These are phyloP conservation scores for Paratilapia polleni DNA, from an alignment of 2,113 vertebrate genomes.

Conservation along the genomic window DNA sequence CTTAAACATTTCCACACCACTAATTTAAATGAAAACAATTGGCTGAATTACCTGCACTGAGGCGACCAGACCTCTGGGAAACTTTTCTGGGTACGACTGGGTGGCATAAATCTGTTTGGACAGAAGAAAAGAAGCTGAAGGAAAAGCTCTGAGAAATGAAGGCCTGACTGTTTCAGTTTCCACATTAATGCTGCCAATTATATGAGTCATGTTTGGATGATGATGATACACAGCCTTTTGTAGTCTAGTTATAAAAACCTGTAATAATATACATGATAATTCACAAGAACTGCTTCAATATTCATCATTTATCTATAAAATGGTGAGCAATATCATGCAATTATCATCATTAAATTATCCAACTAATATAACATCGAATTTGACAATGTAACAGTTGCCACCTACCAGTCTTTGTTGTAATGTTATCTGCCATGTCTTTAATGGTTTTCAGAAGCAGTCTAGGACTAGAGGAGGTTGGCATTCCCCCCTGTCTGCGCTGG, in stretches of 20 bases:
- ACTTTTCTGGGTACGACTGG: constrained; percentile 86
- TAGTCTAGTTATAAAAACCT: constrained; percentile 7
- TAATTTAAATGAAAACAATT: background rate
- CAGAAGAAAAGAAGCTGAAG: constrained; percentile 78
- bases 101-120: constrained; percentile 84
- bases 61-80: constrained; percentile 88
- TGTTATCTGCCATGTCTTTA: constrained; percentile 82
- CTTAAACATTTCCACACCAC: background rate
- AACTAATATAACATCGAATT: background rate
- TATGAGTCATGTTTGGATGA: constrained; percentile 28
- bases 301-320: background rate
- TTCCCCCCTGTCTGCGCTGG: constrained; percentile 87
- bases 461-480: constrained; percentile 84
- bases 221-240: constrained; percentile 1
- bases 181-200: constrained; percentile 70
- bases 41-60: constrained; percentile 87
- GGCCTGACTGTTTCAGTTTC: constrained; percentile 82
- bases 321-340: background rate
- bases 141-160: constrained; percentile 81
- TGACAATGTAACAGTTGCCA: background rate
- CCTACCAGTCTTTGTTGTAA: constrained; percentile 83
- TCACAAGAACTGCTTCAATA: background rate
- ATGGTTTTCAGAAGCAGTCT: constrained; percentile 89
- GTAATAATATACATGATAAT: background rate
- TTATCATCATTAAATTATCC: background rate